Conservation (phyloP, 1,140 invertebrate genomes). For the Brachionus rubens region DNA sequence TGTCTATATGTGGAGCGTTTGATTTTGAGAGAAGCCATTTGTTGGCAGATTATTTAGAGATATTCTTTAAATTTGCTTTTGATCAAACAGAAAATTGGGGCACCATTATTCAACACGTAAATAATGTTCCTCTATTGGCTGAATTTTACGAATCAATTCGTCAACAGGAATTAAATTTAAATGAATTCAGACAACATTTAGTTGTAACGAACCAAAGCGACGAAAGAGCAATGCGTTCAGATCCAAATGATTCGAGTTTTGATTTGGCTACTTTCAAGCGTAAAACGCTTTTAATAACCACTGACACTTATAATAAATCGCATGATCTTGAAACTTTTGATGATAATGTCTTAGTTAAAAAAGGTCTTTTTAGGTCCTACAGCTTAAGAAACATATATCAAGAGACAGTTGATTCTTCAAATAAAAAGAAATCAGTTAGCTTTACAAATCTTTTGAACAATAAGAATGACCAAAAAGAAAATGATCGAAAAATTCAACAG, state of each 20-base stretch:
- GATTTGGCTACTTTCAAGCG: neutral
- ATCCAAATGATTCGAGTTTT: neutral
- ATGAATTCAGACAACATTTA: neutral
- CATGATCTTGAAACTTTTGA: neutral
- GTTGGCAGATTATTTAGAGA: neutral
- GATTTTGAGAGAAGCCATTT: neutral
- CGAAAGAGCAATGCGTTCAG: neutral
- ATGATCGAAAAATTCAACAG: neutral
- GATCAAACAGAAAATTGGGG: conserved; percentile 19
- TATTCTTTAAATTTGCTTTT: conserved; percentile 43
- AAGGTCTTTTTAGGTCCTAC: neutral
- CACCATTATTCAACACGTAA: neutral
- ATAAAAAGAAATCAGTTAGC: neutral
- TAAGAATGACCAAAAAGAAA: neutral
- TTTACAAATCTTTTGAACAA: neutral
- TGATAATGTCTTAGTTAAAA: neutral
- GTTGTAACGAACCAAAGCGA: neutral
- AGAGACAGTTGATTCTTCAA: neutral
- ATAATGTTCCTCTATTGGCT: neutral
- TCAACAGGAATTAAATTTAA: neutral
- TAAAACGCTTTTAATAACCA: neutral
- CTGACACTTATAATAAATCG: neutral
- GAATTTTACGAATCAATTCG: neutral
- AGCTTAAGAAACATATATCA: neutral
- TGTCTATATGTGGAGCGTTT: neutral